These are phyloP conservation scores for Coenonympha arcania DNA, from an alignment of 2,888 invertebrate genomes.

Conservation along the genomic window DNA sequence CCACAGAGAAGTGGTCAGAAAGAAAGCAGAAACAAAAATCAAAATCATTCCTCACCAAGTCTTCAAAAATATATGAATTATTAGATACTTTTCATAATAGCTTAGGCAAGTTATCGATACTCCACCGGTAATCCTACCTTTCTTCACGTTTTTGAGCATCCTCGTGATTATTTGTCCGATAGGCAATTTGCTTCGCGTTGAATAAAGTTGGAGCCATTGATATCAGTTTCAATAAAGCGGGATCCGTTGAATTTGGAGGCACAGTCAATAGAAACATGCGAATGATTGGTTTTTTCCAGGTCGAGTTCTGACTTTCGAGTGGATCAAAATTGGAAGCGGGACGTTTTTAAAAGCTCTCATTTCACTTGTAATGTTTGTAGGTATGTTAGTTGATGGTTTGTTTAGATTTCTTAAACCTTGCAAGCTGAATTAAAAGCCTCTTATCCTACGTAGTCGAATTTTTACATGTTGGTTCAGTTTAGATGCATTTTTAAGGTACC, in stretches of 20 bases:
- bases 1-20: too few relatives aligned
- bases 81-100: background rate
- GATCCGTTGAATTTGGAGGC: background rate
- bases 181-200: constrained; percentile 12
- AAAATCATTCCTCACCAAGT: too few relatives aligned
- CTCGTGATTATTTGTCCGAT: constrained; percentile 7
- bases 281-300: constrained; percentile 4
- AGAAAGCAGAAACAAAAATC: too few relatives aligned
- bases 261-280: constrained; percentile 3
- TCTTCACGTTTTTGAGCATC: background rate
- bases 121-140: constrained; percentile 4
- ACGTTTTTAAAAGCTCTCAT: background rate
- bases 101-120: background rate
- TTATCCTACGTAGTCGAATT: too few relatives aligned
- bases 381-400: too few relatives aligned
- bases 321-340: background rate
- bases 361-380: too few relatives aligned
- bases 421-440: too few relatives aligned
- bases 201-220: constrained; percentile 9
- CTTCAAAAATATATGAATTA: too few relatives aligned
- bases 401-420: too few relatives aligned
- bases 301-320: background rate
- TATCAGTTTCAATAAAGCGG: constrained; percentile 5
- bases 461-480: too few relatives aligned
- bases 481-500: too few relatives aligned